These are phyloP conservation scores for Rugalucina vietnamica DNA, from an alignment of 2,888 invertebrate genomes.

Conservation along the genomic window DNA sequence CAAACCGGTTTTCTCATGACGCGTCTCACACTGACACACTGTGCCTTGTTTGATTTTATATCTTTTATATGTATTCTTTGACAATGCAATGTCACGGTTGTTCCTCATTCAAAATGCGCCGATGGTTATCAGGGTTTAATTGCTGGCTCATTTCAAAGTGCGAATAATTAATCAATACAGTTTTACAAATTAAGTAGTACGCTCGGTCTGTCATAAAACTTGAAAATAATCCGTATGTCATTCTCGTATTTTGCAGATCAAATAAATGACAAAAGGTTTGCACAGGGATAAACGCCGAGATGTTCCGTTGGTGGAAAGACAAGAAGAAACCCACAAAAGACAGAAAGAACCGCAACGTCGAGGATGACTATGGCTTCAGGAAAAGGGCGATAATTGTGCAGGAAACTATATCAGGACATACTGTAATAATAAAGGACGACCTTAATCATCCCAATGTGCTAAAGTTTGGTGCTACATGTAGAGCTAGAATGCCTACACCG, in stretches of 20 bases:
- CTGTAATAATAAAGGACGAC: constrained; percentile 54
- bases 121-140: constrained; percentile 16
- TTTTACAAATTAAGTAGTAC: neutral
- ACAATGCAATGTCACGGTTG: constrained; percentile 15
- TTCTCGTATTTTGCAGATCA: neutral
- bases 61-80: neutral
- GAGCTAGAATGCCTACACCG: constrained; percentile 58
- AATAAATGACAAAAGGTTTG: neutral
- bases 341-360: constrained; percentile 36
- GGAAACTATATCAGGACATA: constrained; percentile 57
- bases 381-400: constrained; percentile 58
- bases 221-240: too few species aligned
- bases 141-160: constrained; percentile 24
- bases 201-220: too few species aligned
- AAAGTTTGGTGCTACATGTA: constrained; percentile 43
- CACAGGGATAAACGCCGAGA: neutral
- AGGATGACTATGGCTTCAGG: constrained; percentile 61
- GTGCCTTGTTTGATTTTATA: neutral
- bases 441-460: constrained; percentile 52
- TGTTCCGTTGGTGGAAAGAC: constrained; percentile 62
- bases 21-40: too few species aligned
- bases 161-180: constrained; percentile 27
- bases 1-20: too few species aligned
- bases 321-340: constrained; percentile 49
- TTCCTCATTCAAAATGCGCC: constrained; percentile 1